Percentiles rank a stretch among this genome's conserved stretches.
phyloP scores from a whole-genome alignment of 1,140 invertebrate genomes.

The Goniozus legneri region DNA sequence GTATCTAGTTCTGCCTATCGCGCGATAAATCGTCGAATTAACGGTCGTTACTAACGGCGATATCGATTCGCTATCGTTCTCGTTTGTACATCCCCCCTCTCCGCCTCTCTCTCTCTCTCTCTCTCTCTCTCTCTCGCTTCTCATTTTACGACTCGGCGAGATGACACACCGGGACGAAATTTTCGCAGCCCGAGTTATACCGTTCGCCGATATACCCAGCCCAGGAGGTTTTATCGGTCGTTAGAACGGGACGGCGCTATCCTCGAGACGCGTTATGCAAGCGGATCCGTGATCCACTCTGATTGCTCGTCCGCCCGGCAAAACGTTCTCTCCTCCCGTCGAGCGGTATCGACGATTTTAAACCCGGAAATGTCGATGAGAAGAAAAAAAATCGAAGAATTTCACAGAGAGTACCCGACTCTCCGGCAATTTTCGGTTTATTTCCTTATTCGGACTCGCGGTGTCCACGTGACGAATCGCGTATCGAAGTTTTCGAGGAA shows the following conservation, averaged over 20 bases:
- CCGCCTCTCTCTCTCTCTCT: neutral
- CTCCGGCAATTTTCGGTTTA: no score
- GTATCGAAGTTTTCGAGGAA: no score
- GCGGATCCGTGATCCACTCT: no score
- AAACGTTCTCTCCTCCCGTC: constrained; percentile 8
- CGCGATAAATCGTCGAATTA: constrained; percentile 20
- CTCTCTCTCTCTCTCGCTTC: constrained; percentile 3
- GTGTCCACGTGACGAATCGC: no score
- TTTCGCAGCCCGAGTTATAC: neutral
- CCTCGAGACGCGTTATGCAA: no score
- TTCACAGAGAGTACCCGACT: no score
- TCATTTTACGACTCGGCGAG: constrained; percentile 18
- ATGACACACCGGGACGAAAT: neutral
- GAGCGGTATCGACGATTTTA: constrained; percentile 17
- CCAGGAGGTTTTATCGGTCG: constrained; percentile 9
- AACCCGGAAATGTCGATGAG: constrained; percentile 28
- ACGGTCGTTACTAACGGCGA: constrained; percentile 9
- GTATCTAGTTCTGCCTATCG: constrained; percentile 1
- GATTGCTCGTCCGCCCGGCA: constrained; percentile 7
- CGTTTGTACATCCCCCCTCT: neutral
- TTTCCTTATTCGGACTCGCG: no score
- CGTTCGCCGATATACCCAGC: neutral
- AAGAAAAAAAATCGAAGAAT: no score
- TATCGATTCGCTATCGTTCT: constrained; percentile 4
- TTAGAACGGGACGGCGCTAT: constrained; percentile 18